Conservation (phyloP, 92 coral and sea anemone species). For the Epizoanthus fatuus region DNA sequence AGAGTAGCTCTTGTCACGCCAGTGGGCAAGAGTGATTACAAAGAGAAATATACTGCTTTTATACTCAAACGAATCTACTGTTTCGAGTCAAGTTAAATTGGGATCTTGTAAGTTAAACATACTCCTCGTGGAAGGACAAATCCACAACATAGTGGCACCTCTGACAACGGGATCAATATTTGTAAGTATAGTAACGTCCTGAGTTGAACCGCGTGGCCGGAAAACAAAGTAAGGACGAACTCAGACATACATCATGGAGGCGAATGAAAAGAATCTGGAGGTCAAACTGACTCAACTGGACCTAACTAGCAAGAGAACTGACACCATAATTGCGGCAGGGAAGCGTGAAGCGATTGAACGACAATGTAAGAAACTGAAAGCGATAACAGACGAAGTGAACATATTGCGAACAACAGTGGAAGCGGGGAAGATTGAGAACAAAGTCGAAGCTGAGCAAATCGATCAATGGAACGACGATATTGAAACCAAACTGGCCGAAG, state of each 20-base stretch:
- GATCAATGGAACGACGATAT: constrained; percentile 41
- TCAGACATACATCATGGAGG: background rate
- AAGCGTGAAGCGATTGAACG: constrained; percentile 39
- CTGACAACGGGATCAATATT: constrained; percentile 54
- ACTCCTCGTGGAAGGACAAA: no score
- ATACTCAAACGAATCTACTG: no score
- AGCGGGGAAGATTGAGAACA: constrained; percentile 26
- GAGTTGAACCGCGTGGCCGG: background rate
- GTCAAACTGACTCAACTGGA: constrained; percentile 54
- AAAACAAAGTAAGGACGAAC: constrained; percentile 12
- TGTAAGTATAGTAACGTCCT: constrained; percentile 17
- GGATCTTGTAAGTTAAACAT: no score
- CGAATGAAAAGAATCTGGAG: constrained; percentile 5
- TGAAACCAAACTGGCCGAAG: constrained; percentile 33
- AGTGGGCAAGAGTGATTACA: no score
- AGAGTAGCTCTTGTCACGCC: no score
- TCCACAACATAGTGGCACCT: constrained; percentile 59
- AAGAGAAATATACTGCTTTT: no score
- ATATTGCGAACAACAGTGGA: constrained; percentile 7
- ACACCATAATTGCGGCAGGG: constrained; percentile 45
- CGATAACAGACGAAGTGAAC: constrained; percentile 27
- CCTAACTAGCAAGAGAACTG: constrained; percentile 49
- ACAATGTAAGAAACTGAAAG: constrained; percentile 27
- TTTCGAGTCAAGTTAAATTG: no score
- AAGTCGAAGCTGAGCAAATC: constrained; percentile 26